Base-by-base conservation (phyloP, 1,140 invertebrate genomes). In the Sarcophaga peregrina region DNA sequence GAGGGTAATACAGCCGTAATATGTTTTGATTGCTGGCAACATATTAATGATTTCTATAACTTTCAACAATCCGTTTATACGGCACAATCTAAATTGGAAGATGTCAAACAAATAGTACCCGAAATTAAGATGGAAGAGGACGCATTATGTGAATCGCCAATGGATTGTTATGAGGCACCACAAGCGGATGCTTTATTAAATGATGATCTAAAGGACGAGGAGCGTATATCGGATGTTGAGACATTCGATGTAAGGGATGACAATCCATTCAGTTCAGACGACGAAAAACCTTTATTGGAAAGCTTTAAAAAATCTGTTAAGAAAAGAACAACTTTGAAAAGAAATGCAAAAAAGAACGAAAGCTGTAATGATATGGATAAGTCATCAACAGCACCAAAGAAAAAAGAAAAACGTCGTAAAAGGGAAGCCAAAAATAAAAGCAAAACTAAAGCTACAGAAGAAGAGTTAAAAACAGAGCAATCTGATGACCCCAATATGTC, bases 21-120 rank as follows among this genome's bases (percentile, higher is more conserved):
- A 78, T 78, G 75, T 25, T 3, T 50, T 15, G 75, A 78, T 20
- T 78, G 75, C 25, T 78, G 75, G 75, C 47, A 50, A 9, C 75
- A 78, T 9, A 78, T 78, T 5, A 50, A 20, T 52, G 75, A 78
- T 15, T 78, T 78, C 25, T 50, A 78, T 52, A 11, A 11, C 11
- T 78, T 78, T 8, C 75, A 78, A 50, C 75, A 78, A 13, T 52
- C 75, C 9, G 47, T 78, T 17, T 50, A 20, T 48, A 48, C n/a
- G n/a, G 75, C 75, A 20, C 75, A 78, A 17, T 17, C n/a, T 2
- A 68, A 68, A 20, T 25, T 78, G 7, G 75, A 78, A 17, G 46
- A 78, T 50, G 75, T 78, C 25, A 52, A 78, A 17, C n/a, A 78
- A 50, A 48, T 25, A 8, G 17, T 52, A 11, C 75, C 75, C 0